Conservation (phyloP, 2,888 invertebrate species). For the Diplolepis rosae region DNA sequence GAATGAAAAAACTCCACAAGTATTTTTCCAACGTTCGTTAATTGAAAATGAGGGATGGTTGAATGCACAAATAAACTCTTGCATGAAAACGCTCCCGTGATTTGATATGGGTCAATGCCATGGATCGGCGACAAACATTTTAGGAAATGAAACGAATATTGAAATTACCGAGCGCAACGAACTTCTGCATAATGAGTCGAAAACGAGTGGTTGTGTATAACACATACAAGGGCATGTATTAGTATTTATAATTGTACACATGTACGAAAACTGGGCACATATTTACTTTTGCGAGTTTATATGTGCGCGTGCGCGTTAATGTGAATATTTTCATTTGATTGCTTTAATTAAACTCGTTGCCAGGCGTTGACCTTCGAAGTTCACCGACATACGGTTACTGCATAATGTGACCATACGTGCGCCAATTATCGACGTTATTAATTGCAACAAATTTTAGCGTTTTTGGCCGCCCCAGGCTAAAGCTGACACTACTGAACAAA, state of each 20-base stretch:
- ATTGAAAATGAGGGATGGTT: conserved; percentile 2
- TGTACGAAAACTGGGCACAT: neutral
- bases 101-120: conserved; percentile 68
- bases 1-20: neutral
- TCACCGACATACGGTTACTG: conserved; percentile 53
- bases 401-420: conserved; percentile 45
- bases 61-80: conserved; percentile 8
- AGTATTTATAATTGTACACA: neutral
- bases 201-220: conserved; percentile 34
- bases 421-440: conserved; percentile 62
- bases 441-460: conserved; percentile 39
- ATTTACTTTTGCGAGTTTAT: conserved; percentile 28
- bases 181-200: conserved; percentile 70
- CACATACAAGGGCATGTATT: neutral
- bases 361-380: conserved; percentile 66
- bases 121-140: conserved; percentile 59
- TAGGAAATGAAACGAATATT: conserved; percentile 64
- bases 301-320: conserved; percentile 44
- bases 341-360: conserved; percentile 65
- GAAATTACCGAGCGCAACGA: conserved; percentile 64
- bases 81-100: conserved; percentile 12
- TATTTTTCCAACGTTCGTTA: neutral
- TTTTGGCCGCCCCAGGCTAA: conserved; percentile 7
- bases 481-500: neutral
- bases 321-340: conserved; percentile 70